Evolutionary conservation across 92 coral and sea anemone species (phyloP).

Genomic region (Paragorgia papillata): DNA sequence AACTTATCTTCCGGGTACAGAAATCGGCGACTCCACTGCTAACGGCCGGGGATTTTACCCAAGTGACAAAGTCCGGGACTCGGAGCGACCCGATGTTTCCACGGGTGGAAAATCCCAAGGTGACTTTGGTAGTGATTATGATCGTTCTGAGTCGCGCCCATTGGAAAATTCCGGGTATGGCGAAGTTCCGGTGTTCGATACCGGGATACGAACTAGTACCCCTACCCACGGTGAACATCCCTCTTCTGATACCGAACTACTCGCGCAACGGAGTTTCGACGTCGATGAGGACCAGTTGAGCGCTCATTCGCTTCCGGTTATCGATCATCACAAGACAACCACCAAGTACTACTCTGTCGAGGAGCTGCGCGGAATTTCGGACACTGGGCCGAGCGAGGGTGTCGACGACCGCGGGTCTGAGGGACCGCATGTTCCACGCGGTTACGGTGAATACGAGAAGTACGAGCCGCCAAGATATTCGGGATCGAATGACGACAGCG

Average conservation of each 20-base stretch:
- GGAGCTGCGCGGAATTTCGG: neutral
- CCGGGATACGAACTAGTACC: constrained; percentile 17
- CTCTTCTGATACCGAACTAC: constrained; percentile 37
- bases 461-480: constrained; percentile 5
- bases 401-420: neutral
- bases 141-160: neutral
- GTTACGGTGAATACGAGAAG: neutral
- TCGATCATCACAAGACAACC: constrained; percentile 13
- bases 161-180: neutral
- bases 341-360: constrained; percentile 43
- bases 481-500: neutral
- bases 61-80: neutral
- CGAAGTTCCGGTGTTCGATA: neutral
- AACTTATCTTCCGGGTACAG: neutral
- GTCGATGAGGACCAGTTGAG: constrained; percentile 11
- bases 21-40: neutral
- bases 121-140: neutral
- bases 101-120: constrained; percentile 10
- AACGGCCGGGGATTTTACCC: neutral
- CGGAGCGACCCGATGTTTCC: neutral
- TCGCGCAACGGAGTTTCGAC: constrained; percentile 11
- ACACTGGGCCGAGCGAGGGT: neutral
- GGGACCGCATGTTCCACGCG: neutral
- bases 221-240: constrained; percentile 9
- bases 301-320: constrained; percentile 32